These are phyloP conservation scores for Enteromius argenteus DNA, from an alignment of 2,797 vertebrate species.

Conservation along the genomic window DNA sequence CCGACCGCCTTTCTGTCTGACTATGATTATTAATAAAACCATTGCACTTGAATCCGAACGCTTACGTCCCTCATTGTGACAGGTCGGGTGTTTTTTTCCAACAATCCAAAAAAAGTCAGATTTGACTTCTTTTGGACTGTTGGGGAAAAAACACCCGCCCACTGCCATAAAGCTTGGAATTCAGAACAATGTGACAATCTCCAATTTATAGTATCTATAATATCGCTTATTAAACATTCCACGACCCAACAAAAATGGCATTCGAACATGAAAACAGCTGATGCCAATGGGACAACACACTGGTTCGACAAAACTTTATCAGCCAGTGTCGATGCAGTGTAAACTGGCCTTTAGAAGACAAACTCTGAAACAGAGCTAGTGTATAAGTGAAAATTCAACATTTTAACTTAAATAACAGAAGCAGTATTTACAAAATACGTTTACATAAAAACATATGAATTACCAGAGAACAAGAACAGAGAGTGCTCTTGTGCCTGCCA, in stretches of 20 bases:
- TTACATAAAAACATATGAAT: constrained; percentile 16
- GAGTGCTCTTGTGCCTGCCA: not conserved
- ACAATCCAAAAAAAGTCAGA: too few species aligned
- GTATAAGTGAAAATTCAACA: not conserved
- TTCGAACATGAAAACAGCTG: not conserved
- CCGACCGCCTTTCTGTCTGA: too few species aligned
- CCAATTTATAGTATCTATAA: not conserved
- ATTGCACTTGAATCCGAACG: too few species aligned
- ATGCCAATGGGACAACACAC: not conserved
- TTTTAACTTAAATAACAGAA: not conserved
- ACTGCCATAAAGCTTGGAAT: too few species aligned
- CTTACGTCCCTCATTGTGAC: too few species aligned
- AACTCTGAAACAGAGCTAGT: not conserved
- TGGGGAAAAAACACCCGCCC: too few species aligned
- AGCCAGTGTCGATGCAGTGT: not conserved
- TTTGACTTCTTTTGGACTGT: too few species aligned
- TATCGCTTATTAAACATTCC: not conserved
- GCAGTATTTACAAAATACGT: not conserved
- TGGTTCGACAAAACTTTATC: not conserved
- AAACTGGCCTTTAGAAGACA: not conserved
- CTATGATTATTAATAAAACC: too few species aligned
- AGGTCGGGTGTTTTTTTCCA: too few species aligned
- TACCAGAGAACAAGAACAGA: not conserved
- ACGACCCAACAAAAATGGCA: not conserved
- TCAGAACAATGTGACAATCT: not conserved